phyloP scores from a whole-genome alignment of 2,113 vertebrate genomes.

The Myodes glareolus region DNA sequence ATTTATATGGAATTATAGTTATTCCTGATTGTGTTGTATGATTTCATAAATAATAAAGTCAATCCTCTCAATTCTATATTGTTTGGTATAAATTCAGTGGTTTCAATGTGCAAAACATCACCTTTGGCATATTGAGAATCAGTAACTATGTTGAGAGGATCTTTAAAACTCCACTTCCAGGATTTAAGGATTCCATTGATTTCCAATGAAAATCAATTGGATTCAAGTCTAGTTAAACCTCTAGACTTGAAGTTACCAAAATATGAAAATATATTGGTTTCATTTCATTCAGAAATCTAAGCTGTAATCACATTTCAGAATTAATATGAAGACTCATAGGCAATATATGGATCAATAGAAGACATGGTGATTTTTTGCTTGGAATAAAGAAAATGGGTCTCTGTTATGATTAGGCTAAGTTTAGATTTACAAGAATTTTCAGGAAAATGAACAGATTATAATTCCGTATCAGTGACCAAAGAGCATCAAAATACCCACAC shows the following conservation, averaged over 20 bases:
- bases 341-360: not conserved
- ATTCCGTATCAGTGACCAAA: not conserved
- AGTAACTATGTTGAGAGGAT: too few species aligned
- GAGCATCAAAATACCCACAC: not conserved
- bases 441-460: not conserved
- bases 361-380: not conserved
- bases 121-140: too few species aligned
- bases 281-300: not conserved
- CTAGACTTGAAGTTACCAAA: not conserved
- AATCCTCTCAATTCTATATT: too few species aligned
- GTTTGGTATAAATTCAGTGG: too few species aligned
- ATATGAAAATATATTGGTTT: conserved; percentile 1
- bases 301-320: not conserved
- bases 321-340: not conserved
- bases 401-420: accelerated
- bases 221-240: too few species aligned
- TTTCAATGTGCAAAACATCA: too few species aligned
- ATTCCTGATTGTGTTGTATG: too few species aligned
- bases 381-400: not conserved
- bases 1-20: too few species aligned
- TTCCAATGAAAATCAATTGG: not conserved
- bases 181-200: not conserved
- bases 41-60: too few species aligned
- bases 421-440: not conserved
- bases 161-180: too few species aligned